Conservation (phyloP, 2,888 invertebrate genomes). For the Dorcus parallelipipedus region DNA sequence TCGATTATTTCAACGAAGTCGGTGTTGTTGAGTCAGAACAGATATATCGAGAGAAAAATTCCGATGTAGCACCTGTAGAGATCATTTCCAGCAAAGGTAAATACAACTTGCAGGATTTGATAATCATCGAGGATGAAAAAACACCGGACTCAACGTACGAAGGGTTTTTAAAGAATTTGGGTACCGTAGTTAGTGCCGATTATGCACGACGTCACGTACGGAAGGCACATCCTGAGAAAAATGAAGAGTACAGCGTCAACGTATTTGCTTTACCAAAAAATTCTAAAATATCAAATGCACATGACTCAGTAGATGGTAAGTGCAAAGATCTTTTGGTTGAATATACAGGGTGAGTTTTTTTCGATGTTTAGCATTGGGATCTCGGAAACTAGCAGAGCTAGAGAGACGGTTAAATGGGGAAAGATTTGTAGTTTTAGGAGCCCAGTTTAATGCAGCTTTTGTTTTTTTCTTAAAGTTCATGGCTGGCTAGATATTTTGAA, state of each 20-base stretch:
- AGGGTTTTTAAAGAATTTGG: slow-evolving; percentile 34
- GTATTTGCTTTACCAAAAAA: slow-evolving; percentile 8
- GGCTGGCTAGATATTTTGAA: no score
- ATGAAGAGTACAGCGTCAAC: slow-evolving; percentile 2
- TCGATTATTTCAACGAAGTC: slow-evolving; percentile 14
- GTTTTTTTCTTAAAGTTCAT: no score
- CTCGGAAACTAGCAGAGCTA: no score
- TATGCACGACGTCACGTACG: slow-evolving; percentile 18
- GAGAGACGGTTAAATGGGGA: no score
- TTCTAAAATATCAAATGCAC: slow-evolving; percentile 13
- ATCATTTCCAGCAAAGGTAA: slow-evolving; percentile 29
- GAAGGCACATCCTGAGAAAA: background rate
- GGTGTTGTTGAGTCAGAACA: background rate
- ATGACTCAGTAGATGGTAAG: background rate
- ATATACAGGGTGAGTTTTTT: no score
- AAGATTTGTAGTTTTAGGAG: no score
- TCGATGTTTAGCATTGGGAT: no score
- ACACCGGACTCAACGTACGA: slow-evolving; percentile 19
- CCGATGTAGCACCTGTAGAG: slow-evolving; percentile 25
- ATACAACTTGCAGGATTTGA: slow-evolving; percentile 30
- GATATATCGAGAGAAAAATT: background rate
- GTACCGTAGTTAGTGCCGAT: slow-evolving; percentile 30
- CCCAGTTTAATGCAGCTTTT: no score
- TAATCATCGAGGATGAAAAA: slow-evolving; percentile 29
- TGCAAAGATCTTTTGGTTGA: background rate